A percentile compares a stretch with the other conserved stretches of the same genome.
Conservation (phyloP, 2,888 invertebrate species). For the Pyrrhia umbra region DNA sequence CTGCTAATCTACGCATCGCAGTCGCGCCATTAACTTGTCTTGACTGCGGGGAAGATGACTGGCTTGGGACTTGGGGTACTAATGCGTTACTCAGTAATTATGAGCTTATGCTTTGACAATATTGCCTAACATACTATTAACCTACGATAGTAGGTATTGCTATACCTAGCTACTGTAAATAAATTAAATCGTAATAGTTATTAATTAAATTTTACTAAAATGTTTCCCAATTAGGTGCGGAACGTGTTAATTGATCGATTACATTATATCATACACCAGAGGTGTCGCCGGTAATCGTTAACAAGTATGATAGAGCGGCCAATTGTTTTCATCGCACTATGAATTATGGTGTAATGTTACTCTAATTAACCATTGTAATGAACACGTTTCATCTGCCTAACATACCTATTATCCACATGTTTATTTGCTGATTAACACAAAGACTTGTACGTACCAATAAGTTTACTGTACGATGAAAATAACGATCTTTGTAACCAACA, state of each 20-base stretch:
- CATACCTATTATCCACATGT: constrained; percentile 16
- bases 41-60: constrained; percentile 34
- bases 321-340: constrained; percentile 48
- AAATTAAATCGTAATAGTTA: background rate
- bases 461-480: constrained; percentile 26
- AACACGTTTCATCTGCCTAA: constrained; percentile 38
- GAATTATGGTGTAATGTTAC: constrained; percentile 41
- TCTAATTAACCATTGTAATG: constrained; percentile 46
- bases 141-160: background rate
- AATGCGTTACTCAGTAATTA: constrained; percentile 30
- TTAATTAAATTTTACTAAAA: background rate
- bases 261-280: constrained; percentile 25
- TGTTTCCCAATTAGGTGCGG: constrained; percentile 16
- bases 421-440: constrained; percentile 19
- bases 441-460: constrained; percentile 9
- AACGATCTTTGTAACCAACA: constrained; percentile 36
- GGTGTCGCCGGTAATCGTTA: constrained; percentile 36
- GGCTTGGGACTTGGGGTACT: constrained; percentile 28
- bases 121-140: background rate
- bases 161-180: background rate
- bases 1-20: constrained; percentile 48
- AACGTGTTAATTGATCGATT: constrained; percentile 32
- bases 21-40: constrained; percentile 51
- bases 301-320: constrained; percentile 44
- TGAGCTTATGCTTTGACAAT: constrained; percentile 12